Base-by-base conservation (phyloP, 1,140 invertebrate genomes). In the Drosophila takahashii region DNA sequence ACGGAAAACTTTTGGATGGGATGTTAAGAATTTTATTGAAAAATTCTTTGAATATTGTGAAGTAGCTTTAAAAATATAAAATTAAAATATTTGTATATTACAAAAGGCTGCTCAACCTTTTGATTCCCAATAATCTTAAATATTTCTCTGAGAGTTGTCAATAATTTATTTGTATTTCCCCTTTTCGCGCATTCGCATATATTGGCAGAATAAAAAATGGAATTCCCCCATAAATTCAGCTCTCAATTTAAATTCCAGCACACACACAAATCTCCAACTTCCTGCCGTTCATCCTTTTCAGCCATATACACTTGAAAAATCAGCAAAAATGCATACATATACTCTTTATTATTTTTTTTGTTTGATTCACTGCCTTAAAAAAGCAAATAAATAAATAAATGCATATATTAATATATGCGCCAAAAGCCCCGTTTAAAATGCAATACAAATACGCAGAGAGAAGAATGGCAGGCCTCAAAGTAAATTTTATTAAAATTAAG, bases 401-500 rank as follows among this genome's bases (percentile, higher is more conserved):
- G 73, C 67, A 80, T 85, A 75, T 62, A 75, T 75, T 81, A 66
- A 77, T 81, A 87, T 89, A 87, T 86, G 76, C 71, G 71, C 61
- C 59, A 65, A 73, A 77, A 86, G 83, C 56, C 50, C 66, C 61
- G 69, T 57, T 86, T 76, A 67, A 86, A 76, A 86, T 83, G 67
- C 64, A 71, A 41, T n/a, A 62, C 76, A 83, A 89, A 89, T 83
- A 89, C 62, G 50, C 66, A 62, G 29, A 45, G 22, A 45, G 44
- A 53, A 37, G 44, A 64, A 65, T 32, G 36, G 10, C 32, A 22
- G 58, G 59, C 80, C 53, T 76, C 79, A 87, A 77, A 77, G 76
- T 79, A 87, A 84, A 89, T 87, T 89, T 87, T 79, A 87, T 84
- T 89, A 84, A 87, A 87, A 89, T 89, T 51, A 84, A 84, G 84